phyloP scores from a whole-genome alignment of 2,797 vertebrate genomes.

The Sandelia bainsii region DNA sequence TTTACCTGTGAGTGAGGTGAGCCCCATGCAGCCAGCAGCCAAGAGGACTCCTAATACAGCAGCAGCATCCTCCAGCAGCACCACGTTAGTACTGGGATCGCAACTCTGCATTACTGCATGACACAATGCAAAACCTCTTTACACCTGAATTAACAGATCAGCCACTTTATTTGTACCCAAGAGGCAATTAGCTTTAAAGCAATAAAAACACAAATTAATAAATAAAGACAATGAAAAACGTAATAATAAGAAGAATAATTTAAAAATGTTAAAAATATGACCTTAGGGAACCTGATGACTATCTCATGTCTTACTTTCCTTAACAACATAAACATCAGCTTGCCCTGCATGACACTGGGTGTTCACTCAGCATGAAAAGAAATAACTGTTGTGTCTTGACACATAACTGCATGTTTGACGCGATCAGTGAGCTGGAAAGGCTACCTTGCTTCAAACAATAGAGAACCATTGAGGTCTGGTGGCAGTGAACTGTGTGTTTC shows the following conservation, averaged over 20 bases:
- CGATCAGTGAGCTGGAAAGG: too few species aligned
- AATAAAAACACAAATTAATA: too few species aligned
- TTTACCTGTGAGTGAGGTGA: constrained; percentile 96
- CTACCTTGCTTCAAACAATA: not conserved
- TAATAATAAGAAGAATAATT: too few species aligned
- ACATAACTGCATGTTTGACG: not conserved
- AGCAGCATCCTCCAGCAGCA: constrained; percentile 95
- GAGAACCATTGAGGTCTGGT: not conserved
- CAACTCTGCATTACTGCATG: constrained; percentile 93
- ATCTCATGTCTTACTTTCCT: not conserved
- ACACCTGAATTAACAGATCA: not conserved
- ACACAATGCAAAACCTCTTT: not conserved
- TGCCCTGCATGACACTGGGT: not conserved
- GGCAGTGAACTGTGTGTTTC: not conserved
- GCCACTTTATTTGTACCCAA: not conserved
- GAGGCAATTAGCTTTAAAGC: not conserved
- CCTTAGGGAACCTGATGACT: not conserved
- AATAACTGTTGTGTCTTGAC: too few species aligned
- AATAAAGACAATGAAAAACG: too few species aligned
- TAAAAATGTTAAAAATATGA: not conserved
- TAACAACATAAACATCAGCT: not conserved
- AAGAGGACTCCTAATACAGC: constrained; percentile 94
- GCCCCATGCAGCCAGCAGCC: constrained; percentile 95
- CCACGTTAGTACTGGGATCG: constrained; percentile 98
- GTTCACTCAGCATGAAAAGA: not conserved